Evolutionary conservation across 2,888 invertebrate genomes (phyloP), one percentile per base, ranked within the genome.

Genomic region (Macropis europaea): DNA sequence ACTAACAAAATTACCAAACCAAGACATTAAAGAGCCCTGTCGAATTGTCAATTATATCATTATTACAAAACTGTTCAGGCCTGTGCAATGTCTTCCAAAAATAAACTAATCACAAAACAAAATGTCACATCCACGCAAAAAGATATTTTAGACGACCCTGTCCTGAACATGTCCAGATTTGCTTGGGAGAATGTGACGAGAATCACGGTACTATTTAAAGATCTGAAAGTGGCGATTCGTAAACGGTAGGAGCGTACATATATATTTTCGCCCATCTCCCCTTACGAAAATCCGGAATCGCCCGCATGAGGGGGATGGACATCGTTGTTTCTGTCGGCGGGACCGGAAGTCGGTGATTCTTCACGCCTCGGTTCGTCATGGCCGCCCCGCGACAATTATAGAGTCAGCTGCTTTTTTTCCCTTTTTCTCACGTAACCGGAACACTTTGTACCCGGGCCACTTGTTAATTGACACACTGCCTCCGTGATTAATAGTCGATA

Each of bases 301-400:
- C 74, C 77, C 81, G 76, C 79, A 73, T 73, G 48, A 56, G 64
- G 60, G 64, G 36, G 53, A 40, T 40, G 45, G 54, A 34, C 43
- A 40, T 47, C 63, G 63, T 67, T 56, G 62, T 62, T 48, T 53
- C 71, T 67, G 69, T 73, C 73, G 72, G 50, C 52, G 54, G 32
- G 30, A 56, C 78, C 83, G 84, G 84, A 84, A 83, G 81, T 76
- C 69, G 52, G 28, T 72, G 79, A 81, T 84, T 83, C 70, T 75
- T 79, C 77, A 79, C 76, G 73, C 61, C 56, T 52, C 70, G 53
- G 76, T 67, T 59, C 50, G 70, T 70, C 60, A 57, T 66, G 47
- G 54, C 45, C 26, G 43, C 28, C 22, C 17, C 28, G 19, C 59
- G 48, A 38, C 22, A 40, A 42, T 67, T 67, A 45, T 48, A 70